Evolutionary conservation across 1,140 invertebrate species (phyloP).

Genomic region (Cataglyphis hispanica): DNA sequence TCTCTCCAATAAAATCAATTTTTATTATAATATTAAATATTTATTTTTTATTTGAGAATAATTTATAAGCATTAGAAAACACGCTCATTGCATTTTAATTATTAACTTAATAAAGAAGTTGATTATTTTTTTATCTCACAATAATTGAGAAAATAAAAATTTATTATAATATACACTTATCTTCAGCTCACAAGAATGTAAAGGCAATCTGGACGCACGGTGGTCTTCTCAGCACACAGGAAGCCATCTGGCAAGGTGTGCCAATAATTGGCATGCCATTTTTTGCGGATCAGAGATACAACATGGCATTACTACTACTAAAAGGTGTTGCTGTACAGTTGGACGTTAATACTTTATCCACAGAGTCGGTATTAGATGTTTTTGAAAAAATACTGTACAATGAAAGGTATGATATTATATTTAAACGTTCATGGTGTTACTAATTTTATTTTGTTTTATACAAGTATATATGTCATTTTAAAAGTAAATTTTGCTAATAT

Average conservation of each 20-base stretch:
- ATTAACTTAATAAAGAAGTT: neutral
- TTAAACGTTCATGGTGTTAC: neutral
- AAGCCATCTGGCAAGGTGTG: conserved; percentile 90
- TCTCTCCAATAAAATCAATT: too few species aligned
- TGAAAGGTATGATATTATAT: conserved; percentile 33
- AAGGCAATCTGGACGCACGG: conserved; percentile 91
- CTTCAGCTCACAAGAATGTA: conserved; percentile 89
- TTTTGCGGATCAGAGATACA: conserved; percentile 89
- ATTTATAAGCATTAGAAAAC: neutral
- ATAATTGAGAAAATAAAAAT: neutral
- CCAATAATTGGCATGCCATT: conserved; percentile 91
- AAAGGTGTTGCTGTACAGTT: conserved; percentile 84
- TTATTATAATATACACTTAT: conserved; percentile 8
- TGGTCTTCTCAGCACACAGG: conserved; percentile 90
- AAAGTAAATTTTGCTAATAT: neutral
- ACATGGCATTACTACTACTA: conserved; percentile 85
- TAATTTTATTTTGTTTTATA: too few species aligned
- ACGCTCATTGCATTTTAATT: neutral
- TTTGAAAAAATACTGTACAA: conserved; percentile 37
- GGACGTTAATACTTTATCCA: conserved; percentile 70
- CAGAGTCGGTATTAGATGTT: neutral
- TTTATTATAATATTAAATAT: too few species aligned
- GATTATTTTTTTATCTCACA: too few species aligned
- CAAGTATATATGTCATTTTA: too few species aligned
- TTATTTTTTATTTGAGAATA: neutral